Conservation (phyloP, 2,888 invertebrate genomes). For the Orchestes rusci region DNA sequence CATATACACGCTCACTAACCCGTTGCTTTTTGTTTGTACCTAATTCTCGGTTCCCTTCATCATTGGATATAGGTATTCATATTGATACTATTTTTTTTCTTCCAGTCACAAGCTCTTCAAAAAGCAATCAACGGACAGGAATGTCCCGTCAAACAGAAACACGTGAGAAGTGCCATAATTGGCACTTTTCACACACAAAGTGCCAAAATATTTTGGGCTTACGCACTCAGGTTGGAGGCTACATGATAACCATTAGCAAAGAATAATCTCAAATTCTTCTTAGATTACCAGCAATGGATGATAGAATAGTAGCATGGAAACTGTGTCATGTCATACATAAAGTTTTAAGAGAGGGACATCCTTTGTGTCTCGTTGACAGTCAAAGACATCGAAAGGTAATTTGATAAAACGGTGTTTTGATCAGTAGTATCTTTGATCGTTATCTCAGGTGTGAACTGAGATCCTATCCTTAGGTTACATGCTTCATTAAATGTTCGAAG, state of each 20-base stretch:
- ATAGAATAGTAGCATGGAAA: constrained; percentile 97
- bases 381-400: constrained; percentile 64
- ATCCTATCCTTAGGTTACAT: too few relatives aligned
- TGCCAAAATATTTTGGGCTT: constrained; percentile 83
- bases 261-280: background rate
- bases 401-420: too few relatives aligned
- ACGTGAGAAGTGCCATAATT: constrained; percentile 91
- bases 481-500: too few relatives aligned
- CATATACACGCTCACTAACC: too few relatives aligned
- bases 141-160: constrained; percentile 95
- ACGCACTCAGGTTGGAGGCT: constrained; percentile 42
- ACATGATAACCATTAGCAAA: too few relatives aligned
- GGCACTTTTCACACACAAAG: constrained; percentile 92
- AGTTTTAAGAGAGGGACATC: constrained; percentile 89
- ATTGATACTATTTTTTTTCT: too few relatives aligned
- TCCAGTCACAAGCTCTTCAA: constrained; percentile 75
- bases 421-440: too few relatives aligned
- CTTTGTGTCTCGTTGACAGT: constrained; percentile 77
- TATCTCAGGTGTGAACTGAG: too few relatives aligned
- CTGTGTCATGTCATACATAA: constrained; percentile 98
- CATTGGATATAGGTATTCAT: too few relatives aligned
- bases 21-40: too few relatives aligned
- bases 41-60: too few relatives aligned
- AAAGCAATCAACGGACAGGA: constrained; percentile 92
- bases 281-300: constrained; percentile 74